Evolutionary conservation across 2,113 vertebrate species (phyloP).

Genomic region (Hassar affinis): DNA sequence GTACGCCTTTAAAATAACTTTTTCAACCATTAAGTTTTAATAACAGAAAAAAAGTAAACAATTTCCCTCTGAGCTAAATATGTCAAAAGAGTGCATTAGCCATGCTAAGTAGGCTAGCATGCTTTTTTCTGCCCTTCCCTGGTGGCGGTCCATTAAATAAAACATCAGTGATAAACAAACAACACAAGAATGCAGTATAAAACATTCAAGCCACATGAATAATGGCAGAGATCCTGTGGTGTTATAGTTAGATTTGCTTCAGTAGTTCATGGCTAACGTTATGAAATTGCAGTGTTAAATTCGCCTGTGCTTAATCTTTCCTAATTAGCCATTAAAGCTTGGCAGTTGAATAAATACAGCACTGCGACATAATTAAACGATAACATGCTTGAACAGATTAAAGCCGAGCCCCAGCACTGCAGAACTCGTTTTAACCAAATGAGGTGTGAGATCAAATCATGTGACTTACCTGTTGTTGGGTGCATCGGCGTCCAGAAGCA

Average conservation of each 20-base stretch:
- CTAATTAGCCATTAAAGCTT: constrained; percentile 19
- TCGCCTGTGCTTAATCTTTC: background rate
- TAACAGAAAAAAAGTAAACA: constrained; percentile 18
- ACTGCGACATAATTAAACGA: background rate
- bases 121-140: background rate
- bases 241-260: constrained; percentile 5
- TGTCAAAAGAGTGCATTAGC: background rate
- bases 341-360: constrained; percentile 23
- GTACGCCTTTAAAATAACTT: background rate
- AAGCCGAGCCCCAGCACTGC: background rate
- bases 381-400: constrained; percentile 16
- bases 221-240: constrained; percentile 10
- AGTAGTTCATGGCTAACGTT: constrained; percentile 5
- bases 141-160: constrained; percentile 42
- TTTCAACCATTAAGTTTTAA: constrained; percentile 13
- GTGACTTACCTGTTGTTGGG: constrained; percentile 29
- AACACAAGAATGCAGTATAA: constrained; percentile 7
- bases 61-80: background rate
- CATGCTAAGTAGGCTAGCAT: constrained; percentile 3
- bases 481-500: background rate
- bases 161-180: constrained; percentile 37
- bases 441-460: background rate
- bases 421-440: background rate
- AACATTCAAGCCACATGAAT: constrained; percentile 20
- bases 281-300: constrained; percentile 1